Base-by-base conservation (phyloP, 1,140 invertebrate species). In the Aradophagus sp. region DNA sequence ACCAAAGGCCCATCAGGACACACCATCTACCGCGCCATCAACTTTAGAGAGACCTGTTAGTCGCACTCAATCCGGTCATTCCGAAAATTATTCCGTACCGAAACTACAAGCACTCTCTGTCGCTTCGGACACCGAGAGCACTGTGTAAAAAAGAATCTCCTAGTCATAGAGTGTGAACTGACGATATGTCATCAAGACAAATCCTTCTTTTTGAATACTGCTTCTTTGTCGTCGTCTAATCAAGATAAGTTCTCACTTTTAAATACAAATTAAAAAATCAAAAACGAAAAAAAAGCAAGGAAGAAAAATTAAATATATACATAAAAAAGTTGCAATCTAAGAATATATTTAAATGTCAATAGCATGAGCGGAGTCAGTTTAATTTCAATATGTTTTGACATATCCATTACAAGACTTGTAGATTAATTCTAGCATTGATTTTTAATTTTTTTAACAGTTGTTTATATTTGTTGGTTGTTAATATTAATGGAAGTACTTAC, bases 1-100 rank as follows among this genome's bases (percentile, higher is more conserved):
- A 8, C 88, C 88, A 0, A 89, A 89, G 77, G 84, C 84, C 2
- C 78, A 81, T 59, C 80, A 86, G 29, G 85, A 83, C n/a, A 76
- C 73, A 0, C 83, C 82, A 0, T 84, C 84, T 2, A 72, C 61
- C 0, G 82, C 83, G 0, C 79, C 84, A 6, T 84, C 84, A 5
- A 87, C 78, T 6, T 53, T 81, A 38, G 84, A 84, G 47, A 75
- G 80, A 29, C 70, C 74, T 6, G 77, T 76, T 11, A 81, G 45
- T 70, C 78, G 82, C 8, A 47, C 65, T 14, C 76, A 77, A 38
- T 76, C 75, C 38, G 77, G 63, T 27, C 84, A 84, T 13, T 67
- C 78, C 6, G 87, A 88, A 56, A 88, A 88, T 61, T 88, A 88
- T 58, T 88, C 87, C 2, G 86, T 88, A 20, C 87, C 87, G 16